A percentile compares a stretch with the other conserved stretches of the same genome.
phyloP scores from a whole-genome alignment of 2,797 vertebrate genomes.

The Remorina albescens region DNA sequence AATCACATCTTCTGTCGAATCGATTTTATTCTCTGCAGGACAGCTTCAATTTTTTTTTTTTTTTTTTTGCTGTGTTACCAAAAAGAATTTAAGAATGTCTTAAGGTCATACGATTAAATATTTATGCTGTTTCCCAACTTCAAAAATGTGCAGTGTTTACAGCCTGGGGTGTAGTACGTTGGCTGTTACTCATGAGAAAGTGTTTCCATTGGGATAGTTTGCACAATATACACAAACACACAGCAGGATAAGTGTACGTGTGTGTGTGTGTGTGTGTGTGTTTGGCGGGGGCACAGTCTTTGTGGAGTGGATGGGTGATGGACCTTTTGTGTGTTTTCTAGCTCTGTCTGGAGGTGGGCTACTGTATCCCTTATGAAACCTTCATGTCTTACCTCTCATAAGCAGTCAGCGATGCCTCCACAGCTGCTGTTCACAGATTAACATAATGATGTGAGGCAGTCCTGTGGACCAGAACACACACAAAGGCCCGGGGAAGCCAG shows the following conservation, averaged over 20 bases:
- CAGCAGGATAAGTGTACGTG: slow-evolving; percentile 1
- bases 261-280: not conserved
- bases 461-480: slow-evolving; percentile 76
- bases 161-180: slow-evolving; percentile 27
- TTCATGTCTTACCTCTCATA: slow-evolving; percentile 54
- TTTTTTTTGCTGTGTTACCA: slow-evolving; percentile 18
- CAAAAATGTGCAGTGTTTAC: slow-evolving; percentile 37
- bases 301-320: slow-evolving; percentile 4
- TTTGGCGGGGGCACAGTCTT: slow-evolving; percentile 1
- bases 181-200: slow-evolving; percentile 48
- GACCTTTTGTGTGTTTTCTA: slow-evolving; percentile 27
- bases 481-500: slow-evolving; percentile 77
- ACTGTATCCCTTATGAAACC: slow-evolving; percentile 40
- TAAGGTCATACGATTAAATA: slow-evolving; percentile 62
- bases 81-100: slow-evolving; percentile 33
- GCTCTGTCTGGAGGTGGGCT: slow-evolving; percentile 37
- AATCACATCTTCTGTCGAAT: too few relatives aligned
- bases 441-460: slow-evolving; percentile 81
- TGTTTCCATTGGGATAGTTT: slow-evolving; percentile 29
- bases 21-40: slow-evolving; percentile 14
- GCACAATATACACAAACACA: slow-evolving; percentile 35
- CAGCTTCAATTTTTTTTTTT: not conserved
- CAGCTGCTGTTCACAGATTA: slow-evolving; percentile 80
- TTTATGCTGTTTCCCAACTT: slow-evolving; percentile 61
- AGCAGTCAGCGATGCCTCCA: slow-evolving; percentile 63